Conservation (phyloP, 2,113 vertebrate species). For the Dascyllus trimaculatus region DNA sequence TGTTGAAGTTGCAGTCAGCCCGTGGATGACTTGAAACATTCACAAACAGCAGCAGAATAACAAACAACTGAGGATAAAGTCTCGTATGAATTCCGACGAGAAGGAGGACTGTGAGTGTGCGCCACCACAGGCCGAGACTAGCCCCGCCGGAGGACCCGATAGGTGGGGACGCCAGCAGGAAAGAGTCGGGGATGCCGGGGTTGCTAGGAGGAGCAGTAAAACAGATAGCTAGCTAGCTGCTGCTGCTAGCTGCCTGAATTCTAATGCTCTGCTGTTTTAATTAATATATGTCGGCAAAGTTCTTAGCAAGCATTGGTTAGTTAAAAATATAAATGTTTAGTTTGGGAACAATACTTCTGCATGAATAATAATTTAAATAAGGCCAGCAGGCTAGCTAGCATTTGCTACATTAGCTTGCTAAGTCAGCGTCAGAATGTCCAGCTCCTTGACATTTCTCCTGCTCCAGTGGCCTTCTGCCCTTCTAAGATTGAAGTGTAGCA, state of each 20-base stretch:
- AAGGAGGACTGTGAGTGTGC: constrained; percentile 87
- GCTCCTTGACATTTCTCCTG: constrained; percentile 25
- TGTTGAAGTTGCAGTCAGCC: constrained; percentile 1
- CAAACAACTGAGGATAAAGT: constrained; percentile 78
- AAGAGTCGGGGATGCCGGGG: constrained; percentile 63
- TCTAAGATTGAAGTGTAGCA: accelerated
- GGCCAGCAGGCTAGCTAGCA: constrained; percentile 2
- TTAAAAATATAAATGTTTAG: background rate
- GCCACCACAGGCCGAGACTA: constrained; percentile 85
- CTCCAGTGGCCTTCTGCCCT: background rate
- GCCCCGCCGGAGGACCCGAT: constrained; percentile 75
- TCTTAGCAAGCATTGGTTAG: too few species aligned
- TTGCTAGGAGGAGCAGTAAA: constrained; percentile 5
- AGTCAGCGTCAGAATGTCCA: constrained; percentile 41
- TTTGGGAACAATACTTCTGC: background rate
- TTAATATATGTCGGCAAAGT: background rate
- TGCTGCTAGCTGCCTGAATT: background rate
- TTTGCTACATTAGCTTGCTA: constrained; percentile 44
- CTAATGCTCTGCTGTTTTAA: background rate
- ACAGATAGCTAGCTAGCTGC: constrained; percentile 33
- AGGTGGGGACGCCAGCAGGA: constrained; percentile 75
- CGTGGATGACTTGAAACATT: constrained; percentile 41
- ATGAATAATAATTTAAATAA: background rate
- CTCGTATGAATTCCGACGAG: constrained; percentile 88
- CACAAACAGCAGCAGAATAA: constrained; percentile 59